These are phyloP conservation scores for Acrobeloides nanus DNA, from an alignment of 2,888 invertebrate genomes.

Conservation along the genomic window DNA sequence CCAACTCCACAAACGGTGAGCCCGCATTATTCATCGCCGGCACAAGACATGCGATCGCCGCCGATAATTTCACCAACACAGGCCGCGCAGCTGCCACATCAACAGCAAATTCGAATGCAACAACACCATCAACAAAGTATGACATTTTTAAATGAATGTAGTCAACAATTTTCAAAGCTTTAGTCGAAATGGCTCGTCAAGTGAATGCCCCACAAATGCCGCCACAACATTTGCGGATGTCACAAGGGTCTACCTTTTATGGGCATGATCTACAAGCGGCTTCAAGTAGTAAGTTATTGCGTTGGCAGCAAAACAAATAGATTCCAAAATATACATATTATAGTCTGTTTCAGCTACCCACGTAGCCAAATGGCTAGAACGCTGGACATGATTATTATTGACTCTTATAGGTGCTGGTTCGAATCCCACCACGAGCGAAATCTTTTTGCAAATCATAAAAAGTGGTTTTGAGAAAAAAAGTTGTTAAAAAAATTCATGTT, in stretches of 20 bases:
- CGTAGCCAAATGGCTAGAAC: too few species aligned
- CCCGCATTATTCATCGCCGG: not conserved
- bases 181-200: conserved; percentile 3
- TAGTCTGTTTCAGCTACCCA: too few species aligned
- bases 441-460: not conserved
- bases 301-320: too few species aligned
- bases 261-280: too few species aligned
- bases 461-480: too few species aligned
- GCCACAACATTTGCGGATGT: too few species aligned
- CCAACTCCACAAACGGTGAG: not conserved
- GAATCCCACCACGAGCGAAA: conserved; percentile 3
- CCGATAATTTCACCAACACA: conserved; percentile 1
- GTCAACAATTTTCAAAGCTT: not conserved
- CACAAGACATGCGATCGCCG: conserved; percentile 3
- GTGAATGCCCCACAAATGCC: conserved; percentile 6
- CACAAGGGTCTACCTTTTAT: too few species aligned
- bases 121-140: conserved; percentile 1
- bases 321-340: too few species aligned
- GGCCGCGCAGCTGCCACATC: conserved; percentile 6
- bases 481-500: too few species aligned
- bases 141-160: not conserved
- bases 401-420: too few species aligned
- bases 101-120: not conserved
- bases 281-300: too few species aligned
- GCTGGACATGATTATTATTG: too few species aligned